Evolutionary conservation across 2,888 invertebrate genomes (phyloP), one percentile per base, ranked within the genome.

Genomic region (Heliconius charithonia): DNA sequence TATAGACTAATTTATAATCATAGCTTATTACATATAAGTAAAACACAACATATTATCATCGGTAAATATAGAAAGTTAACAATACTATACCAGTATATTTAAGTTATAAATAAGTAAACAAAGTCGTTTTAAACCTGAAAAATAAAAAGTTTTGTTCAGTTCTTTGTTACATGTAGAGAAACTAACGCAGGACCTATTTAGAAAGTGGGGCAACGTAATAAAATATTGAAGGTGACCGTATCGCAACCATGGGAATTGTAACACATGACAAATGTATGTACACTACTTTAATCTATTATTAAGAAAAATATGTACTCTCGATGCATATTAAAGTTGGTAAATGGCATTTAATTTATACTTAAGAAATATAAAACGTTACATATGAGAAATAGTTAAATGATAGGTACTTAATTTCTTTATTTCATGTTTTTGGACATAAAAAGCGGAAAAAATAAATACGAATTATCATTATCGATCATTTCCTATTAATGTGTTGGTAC

Each of bases 161-260:
- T 74, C 63, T 74, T 74, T 65, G 74, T 77, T 62, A 67, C 67
- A 74, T 72, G 37, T 32, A 32, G 76, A 41, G 69, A 72, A 71
- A 63, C 75, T 32, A 74, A 79, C 37, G 37, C 9, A 63, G 69
- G 63, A 62, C 29, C 76, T 67, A 73, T 76, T 67, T 71, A 79
- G 62, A 81, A 81, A 81, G 80, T 81, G 67, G 79, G 79, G 37
- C 74, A 81, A 75, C 75, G 66, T 77, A 77, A 81, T 81, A 77
- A 81, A 81, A 81, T 81, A 81, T 79, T 81, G 29, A 81, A 81
- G 76, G 71, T 72, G 78, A 66, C 76, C 70, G 76, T 72, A 75
- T 71, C 63, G 76, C 71, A 75, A 75, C 32, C 77, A 75, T 79
- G 81, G 69, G 77, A 81, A 77, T 73, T 77, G 75, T 72, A 76